These are phyloP conservation scores for Synchiropus splendidus DNA, from an alignment of 2,113 vertebrate genomes.

Conservation along the genomic window DNA sequence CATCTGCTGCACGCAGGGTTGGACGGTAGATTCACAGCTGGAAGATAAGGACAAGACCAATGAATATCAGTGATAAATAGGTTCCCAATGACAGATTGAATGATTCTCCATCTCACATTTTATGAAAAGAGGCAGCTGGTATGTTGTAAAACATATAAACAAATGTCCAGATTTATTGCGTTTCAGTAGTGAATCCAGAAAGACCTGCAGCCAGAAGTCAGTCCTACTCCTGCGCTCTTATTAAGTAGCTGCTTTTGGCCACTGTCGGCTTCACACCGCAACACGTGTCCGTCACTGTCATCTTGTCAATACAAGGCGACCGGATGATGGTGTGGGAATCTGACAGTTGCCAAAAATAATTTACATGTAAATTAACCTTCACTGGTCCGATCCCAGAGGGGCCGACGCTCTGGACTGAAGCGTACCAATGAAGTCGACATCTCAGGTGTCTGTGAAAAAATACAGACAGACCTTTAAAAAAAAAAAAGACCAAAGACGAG, in stretches of 20 bases:
- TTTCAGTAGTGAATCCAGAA: constrained; percentile 7
- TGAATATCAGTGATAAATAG: neutral
- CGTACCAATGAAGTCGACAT: neutral
- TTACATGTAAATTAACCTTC: constrained; percentile 26
- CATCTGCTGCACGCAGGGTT: no score
- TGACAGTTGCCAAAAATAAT: constrained; percentile 54
- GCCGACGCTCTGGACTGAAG: no score
- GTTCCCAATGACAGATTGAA: neutral
- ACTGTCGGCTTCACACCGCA: no score
- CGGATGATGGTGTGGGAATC: constrained; percentile 27
- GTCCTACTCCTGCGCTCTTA: neutral
- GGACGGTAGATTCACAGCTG: no score
- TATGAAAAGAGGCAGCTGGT: neutral
- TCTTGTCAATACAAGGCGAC: constrained; percentile 32
- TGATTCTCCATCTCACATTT: neutral
- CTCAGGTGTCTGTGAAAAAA: neutral
- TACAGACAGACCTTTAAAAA: constrained; percentile 3
- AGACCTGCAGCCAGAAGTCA: constrained; percentile 1
- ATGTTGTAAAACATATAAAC: neutral
- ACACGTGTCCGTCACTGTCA: constrained; percentile 15
- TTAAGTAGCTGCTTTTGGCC: no score
- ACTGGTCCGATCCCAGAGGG: no score
- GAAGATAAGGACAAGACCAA: no score
- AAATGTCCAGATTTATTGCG: constrained; percentile 1
- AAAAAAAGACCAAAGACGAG: neutral